These are phyloP conservation scores for Amorpha juglandis DNA, from an alignment of 2,888 invertebrate species.

Conservation along the genomic window DNA sequence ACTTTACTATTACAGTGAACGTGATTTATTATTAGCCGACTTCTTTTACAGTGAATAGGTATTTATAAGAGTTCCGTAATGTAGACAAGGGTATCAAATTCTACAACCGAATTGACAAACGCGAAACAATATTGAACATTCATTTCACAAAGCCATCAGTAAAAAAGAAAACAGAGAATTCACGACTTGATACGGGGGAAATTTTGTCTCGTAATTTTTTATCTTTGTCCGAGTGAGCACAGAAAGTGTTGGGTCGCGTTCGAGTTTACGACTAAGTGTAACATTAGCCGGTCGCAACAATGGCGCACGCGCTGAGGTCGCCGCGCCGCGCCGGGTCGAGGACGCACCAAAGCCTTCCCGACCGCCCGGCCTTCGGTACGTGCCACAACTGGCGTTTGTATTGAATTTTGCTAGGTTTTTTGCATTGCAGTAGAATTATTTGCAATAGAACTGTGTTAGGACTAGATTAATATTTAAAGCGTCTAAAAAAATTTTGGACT, in stretches of 20 bases:
- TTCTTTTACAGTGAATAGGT: too few species aligned
- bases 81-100: too few species aligned
- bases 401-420: not conserved
- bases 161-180: not conserved
- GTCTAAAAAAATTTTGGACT: too few species aligned
- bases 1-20: too few species aligned
- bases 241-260: constrained; percentile 45
- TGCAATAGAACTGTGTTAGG: too few species aligned
- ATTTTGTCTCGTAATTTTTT: not conserved
- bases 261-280: constrained; percentile 63
- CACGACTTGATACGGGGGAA: not conserved
- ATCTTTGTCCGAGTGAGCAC: constrained; percentile 32
- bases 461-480: too few species aligned
- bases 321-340: constrained; percentile 65
- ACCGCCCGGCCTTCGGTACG: constrained; percentile 61
- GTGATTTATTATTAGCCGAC: too few species aligned
- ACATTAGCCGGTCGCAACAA: constrained; percentile 66
- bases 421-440: too few species aligned
- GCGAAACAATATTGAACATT: not conserved
- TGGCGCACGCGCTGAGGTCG: constrained; percentile 75
- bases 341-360: constrained; percentile 63
- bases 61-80: too few species aligned
- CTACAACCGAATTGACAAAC: too few species aligned
- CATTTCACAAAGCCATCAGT: not conserved
- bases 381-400: not conserved